Evolutionary conservation across 1,140 invertebrate species (phyloP), one percentile per base, ranked within the genome.

Genomic region (Mycetomoellerius zeteki): DNA sequence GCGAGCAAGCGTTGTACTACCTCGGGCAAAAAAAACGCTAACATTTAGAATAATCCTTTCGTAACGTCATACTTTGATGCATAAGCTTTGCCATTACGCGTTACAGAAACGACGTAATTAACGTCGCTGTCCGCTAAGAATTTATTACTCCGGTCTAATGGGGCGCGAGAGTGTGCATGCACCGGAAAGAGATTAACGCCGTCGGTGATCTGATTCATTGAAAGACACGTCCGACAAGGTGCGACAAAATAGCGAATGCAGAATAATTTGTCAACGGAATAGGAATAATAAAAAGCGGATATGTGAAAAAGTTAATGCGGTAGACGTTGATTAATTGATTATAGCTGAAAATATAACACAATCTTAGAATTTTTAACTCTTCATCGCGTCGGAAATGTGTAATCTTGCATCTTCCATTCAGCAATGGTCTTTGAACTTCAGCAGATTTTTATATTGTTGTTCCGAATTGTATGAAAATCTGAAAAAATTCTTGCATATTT

Each of bases 81-180:
- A 75, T 86, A 60, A 73, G n/a, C 47, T 64, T n/a, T 8, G 72
- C 69, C 58, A 65, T 65, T 86, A 80, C 72, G 65, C 73, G 37
- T 86, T 75, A 62, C 82, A 56, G 82, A 85, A 85, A 85, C 58
- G 82, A 77, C 73, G 47, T 85, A 78, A 80, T 90, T 90, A 90
- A 86, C 72, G 88, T 89, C 85, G 86, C 71, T 37, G 50, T 54
- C 73, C 14, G 71, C 52, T 12, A 86, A 65, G 72, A 76, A 86
- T 82, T 89, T 78, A 89, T 90, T 89, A 90, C 47, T 56, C 47
- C n/a, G 47, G 64, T 85, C 24, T 73, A 84, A 73, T 62, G 54
- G 69, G 19, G 2, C 69, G n/a, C 69, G 80, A 64, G 33, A 71
- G 80, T 21, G 52, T 56, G 21, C 19, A 24, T 14, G 33, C 69